phyloP scores from a whole-genome alignment of 2,888 invertebrate genomes.

The Acleris holmiana region DNA sequence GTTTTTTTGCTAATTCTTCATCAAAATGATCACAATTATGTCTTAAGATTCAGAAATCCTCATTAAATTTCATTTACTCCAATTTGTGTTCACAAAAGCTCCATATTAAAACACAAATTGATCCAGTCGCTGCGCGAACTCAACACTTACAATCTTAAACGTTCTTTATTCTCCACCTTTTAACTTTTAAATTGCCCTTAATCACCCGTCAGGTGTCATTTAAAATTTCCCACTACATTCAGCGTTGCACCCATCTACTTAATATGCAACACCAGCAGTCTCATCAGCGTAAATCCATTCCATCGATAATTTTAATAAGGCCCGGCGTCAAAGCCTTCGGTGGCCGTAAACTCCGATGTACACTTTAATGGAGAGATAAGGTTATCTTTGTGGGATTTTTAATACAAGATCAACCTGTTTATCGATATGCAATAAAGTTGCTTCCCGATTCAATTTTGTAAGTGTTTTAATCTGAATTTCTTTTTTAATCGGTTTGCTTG shows the following conservation, averaged over 20 bases:
- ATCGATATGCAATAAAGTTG: slow-evolving; percentile 25
- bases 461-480: slow-evolving; percentile 16
- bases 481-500: slow-evolving; percentile 1
- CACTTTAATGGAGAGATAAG: slow-evolving; percentile 57
- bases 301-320: slow-evolving; percentile 60
- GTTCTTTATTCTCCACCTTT: neutral
- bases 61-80: no score
- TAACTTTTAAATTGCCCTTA: slow-evolving; percentile 22
- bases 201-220: slow-evolving; percentile 27
- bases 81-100: no score
- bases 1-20: no score
- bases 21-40: no score
- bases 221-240: slow-evolving; percentile 23
- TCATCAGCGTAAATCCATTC: slow-evolving; percentile 65
- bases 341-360: slow-evolving; percentile 51
- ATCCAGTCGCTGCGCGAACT: neutral
- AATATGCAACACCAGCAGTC: slow-evolving; percentile 61
- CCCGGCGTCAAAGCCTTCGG: slow-evolving; percentile 50
- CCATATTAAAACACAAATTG: no score
- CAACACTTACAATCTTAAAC: neutral
- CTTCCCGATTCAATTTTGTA: slow-evolving; percentile 11
- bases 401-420: slow-evolving; percentile 31
- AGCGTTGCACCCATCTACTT: slow-evolving; percentile 44
- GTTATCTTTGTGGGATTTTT: slow-evolving; percentile 43
- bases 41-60: no score